Evolutionary conservation across 2,888 invertebrate genomes (phyloP), one percentile per base, ranked within the genome.

Genomic region (Clusia tigrina): DNA sequence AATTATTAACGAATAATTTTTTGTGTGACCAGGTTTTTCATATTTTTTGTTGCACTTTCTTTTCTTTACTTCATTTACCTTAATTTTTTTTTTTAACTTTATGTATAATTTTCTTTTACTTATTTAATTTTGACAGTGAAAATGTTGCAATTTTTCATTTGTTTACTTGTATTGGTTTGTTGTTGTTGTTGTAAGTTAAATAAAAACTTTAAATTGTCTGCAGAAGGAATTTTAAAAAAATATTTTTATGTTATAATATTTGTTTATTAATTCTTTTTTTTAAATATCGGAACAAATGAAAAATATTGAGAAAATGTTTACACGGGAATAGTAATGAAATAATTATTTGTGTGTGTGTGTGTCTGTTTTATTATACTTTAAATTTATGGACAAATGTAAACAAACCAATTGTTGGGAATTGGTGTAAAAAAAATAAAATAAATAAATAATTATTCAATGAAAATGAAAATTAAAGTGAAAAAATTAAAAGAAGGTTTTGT

Each of bases 81-180:
- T 32, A 12, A 32, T 12, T 32, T 32, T 32, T 9, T 32, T 32
- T 32, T 32, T 6, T 32, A 32, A 9, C 12, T 32, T 32, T 32
- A 9, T 32, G 6, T 32, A 32, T 56, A 55, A 58, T 57, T 58
- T 17, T 46, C 58, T 64, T 62, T 57, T 60, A 58, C 23, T 68
- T 60, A 59, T 58, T 63, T 58, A 20, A 22, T 23, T 22, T 23
- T 24, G 20, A 46, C 38, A 51, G 63, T 20, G 37, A 48, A 58
- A 12, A 66, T 54, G 55, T 62, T 61, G 60, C 63, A 17, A 64
- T 69, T 69, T 71, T 72, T 67, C 71, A 73, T 74, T 74, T 74
- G 74, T 71, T 71, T 73, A 72, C 73, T 72, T 72, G 72, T 73
- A 67, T 68, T 66, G 62, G 61, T n/a, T 69, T 62, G 25, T 52